Conservation (phyloP, 2,797 vertebrate genomes). For the Naso thynnoides region DNA sequence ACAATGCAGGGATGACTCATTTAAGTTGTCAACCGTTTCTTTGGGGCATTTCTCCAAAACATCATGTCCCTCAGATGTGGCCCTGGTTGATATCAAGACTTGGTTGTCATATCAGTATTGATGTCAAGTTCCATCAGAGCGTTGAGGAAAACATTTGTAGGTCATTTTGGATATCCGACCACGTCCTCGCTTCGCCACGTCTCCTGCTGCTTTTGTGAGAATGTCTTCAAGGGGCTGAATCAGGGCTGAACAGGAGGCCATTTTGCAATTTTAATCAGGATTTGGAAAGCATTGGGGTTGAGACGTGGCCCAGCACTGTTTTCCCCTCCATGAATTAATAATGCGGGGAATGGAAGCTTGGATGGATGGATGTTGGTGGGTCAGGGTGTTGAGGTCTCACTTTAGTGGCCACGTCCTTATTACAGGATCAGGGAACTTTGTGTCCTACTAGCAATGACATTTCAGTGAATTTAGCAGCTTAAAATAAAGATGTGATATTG, state of each 20-base stretch:
- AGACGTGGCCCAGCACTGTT: slow-evolving; percentile 71
- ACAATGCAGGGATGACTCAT: slow-evolving; percentile 25
- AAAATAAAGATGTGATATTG: slow-evolving; percentile 16
- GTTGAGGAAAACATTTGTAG: slow-evolving; percentile 54
- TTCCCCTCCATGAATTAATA: slow-evolving; percentile 75
- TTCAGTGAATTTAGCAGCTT: slow-evolving; percentile 14
- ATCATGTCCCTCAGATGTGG: slow-evolving; percentile 15
- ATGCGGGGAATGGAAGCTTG: slow-evolving; percentile 62
- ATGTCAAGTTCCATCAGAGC: slow-evolving; percentile 25
- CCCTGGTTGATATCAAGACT: neutral
- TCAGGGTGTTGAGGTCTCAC: slow-evolving; percentile 42
- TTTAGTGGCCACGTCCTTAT: slow-evolving; percentile 56
- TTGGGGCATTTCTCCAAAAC: slow-evolving; percentile 29
- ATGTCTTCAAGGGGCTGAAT: slow-evolving; percentile 71
- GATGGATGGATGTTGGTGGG: slow-evolving; percentile 56
- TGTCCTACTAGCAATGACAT: slow-evolving; percentile 5
- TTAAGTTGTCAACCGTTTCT: slow-evolving; percentile 22
- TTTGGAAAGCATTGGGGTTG: slow-evolving; percentile 71
- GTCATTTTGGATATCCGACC: slow-evolving; percentile 63
- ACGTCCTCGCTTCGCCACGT: slow-evolving; percentile 40
- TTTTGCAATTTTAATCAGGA: slow-evolving; percentile 83
- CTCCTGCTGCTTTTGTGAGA: slow-evolving; percentile 63
- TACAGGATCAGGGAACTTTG: slow-evolving; percentile 24
- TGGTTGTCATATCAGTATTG: neutral
- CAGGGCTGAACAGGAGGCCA: slow-evolving; percentile 81